These are phyloP conservation scores for Cololabis saira DNA, from an alignment of 2,113 vertebrate genomes.

Conservation along the genomic window DNA sequence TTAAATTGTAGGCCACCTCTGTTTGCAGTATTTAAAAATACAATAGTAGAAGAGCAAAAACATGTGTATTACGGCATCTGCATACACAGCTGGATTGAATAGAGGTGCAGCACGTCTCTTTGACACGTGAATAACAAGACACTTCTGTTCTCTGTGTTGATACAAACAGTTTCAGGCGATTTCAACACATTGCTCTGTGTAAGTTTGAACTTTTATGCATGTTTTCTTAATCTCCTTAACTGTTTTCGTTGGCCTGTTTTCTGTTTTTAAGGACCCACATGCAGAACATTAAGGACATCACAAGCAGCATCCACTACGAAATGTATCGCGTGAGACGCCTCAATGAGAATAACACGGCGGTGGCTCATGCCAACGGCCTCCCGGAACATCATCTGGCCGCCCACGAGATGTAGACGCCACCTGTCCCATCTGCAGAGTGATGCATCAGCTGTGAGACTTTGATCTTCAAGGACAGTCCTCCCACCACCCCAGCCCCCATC, in stretches of 20 bases:
- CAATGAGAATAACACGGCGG: constrained; percentile 85
- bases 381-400: constrained; percentile 85
- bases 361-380: constrained; percentile 86
- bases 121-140: too few relatives aligned
- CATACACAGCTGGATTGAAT: too few relatives aligned
- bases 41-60: too few relatives aligned
- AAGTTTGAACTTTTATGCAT: too few relatives aligned
- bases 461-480: constrained; percentile 28
- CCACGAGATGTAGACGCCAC: constrained; percentile 88
- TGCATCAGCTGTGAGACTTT: constrained; percentile 41
- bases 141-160: too few relatives aligned
- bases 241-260: neutral
- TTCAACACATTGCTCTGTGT: too few relatives aligned
- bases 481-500: constrained; percentile 22
- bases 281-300: constrained; percentile 99
- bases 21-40: too few relatives aligned
- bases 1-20: too few relatives aligned
- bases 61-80: too few relatives aligned
- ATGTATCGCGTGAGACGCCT: constrained; percentile 95
- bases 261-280: constrained; percentile 90
- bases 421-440: neutral
- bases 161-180: too few relatives aligned
- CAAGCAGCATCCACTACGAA: constrained; percentile 98
- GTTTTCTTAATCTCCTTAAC: too few relatives aligned
- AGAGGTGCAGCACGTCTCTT: too few relatives aligned